These are phyloP conservation scores for Toxostoma redivivum DNA, from an alignment of 2,113 vertebrate genomes.

Conservation along the genomic window DNA sequence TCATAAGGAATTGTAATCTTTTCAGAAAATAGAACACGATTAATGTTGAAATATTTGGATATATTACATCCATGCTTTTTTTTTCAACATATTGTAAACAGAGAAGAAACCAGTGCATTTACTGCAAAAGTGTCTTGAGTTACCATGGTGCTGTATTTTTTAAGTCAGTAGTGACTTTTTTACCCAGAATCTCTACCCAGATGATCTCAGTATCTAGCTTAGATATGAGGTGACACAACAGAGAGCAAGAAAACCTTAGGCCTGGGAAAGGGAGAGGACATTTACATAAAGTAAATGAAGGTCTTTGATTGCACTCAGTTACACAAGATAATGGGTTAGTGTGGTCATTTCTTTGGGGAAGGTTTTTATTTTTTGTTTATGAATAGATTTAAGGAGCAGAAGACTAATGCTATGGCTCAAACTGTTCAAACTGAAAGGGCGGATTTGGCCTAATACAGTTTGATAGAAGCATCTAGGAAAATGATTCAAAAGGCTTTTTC, in stretches of 20 bases:
- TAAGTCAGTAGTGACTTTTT: neutral
- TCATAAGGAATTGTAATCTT: neutral
- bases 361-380: constrained; percentile 50
- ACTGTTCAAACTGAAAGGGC: constrained; percentile 1
- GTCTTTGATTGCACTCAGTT: constrained; percentile 51
- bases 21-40: neutral
- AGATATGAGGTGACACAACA: constrained; percentile 29
- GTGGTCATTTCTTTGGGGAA: constrained; percentile 57
- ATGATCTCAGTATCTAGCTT: constrained; percentile 9
- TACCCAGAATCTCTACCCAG: neutral
- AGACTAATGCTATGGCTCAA: neutral
- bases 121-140: neutral
- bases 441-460: constrained; percentile 48
- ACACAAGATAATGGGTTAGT: constrained; percentile 59
- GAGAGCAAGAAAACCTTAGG: constrained; percentile 30
- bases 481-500: constrained; percentile 41
- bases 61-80: neutral
- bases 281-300: constrained; percentile 61
- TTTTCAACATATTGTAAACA: neutral
- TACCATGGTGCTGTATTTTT: neutral
- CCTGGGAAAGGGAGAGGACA: constrained; percentile 49
- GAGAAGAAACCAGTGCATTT: neutral
- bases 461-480: constrained; percentile 51
- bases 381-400: constrained; percentile 36
- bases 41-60: neutral